A percentile compares a stretch with the other conserved stretches of the same genome.
These are phyloP conservation scores for Drosophila parabipectinata DNA, from an alignment of 1,140 invertebrate genomes.

Conservation along the genomic window DNA sequence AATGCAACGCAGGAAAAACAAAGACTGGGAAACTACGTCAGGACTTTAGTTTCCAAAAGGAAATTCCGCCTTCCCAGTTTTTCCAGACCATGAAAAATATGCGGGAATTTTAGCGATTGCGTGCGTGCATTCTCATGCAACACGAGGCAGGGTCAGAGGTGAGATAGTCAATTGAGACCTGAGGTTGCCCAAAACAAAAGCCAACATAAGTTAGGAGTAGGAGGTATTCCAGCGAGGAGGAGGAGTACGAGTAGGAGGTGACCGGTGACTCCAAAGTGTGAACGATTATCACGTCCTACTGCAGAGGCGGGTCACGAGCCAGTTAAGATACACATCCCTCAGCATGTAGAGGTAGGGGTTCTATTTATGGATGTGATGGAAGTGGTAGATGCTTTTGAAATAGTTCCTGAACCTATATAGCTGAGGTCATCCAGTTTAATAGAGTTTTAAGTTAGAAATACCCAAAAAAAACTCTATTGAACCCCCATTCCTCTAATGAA, in stretches of 20 bases:
- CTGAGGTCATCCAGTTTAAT: too few species aligned
- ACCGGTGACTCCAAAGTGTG: slow-evolving; percentile 7
- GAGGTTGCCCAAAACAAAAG: slow-evolving; percentile 7
- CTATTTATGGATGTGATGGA: not conserved
- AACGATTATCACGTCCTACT: slow-evolving; percentile 31
- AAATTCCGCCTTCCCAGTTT: slow-evolving; percentile 33
- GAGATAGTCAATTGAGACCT: slow-evolving; percentile 47
- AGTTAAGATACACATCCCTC: not conserved
- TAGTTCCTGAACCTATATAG: too few species aligned
- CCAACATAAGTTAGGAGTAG: slow-evolving; percentile 7
- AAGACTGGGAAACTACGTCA: slow-evolving; percentile 22
- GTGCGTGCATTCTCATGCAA: slow-evolving; percentile 68
- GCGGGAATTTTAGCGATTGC: slow-evolving; percentile 54
- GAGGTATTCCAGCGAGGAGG: not conserved
- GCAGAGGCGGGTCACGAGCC: slow-evolving; percentile 3
- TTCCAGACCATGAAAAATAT: slow-evolving; percentile 19
- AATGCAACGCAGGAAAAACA: slow-evolving; percentile 8
- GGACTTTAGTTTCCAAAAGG: slow-evolving; percentile 8
- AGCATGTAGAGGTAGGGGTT: not conserved
- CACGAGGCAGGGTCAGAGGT: slow-evolving; percentile 6
- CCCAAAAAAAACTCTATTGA: too few species aligned
- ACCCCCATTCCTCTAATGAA: too few species aligned
- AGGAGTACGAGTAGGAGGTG: slow-evolving; percentile 2
- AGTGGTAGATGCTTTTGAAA: too few species aligned
- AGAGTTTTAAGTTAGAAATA: not conserved